These are phyloP conservation scores for Hoplostethus mediterraneus DNA, from an alignment of 2,797 vertebrate species.

Conservation along the genomic window DNA sequence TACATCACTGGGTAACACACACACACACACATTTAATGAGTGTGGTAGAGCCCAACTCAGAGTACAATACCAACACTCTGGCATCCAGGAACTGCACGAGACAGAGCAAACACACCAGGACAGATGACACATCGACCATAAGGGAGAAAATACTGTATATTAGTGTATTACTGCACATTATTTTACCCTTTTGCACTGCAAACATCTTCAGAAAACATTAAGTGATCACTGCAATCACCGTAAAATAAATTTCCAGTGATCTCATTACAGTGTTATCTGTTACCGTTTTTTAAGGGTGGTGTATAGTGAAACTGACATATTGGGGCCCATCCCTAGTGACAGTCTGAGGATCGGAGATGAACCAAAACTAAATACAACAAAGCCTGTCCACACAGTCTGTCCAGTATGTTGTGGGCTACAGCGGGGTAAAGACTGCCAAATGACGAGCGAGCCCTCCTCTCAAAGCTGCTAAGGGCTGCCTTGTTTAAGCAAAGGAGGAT, in stretches of 20 bases:
- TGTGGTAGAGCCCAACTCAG: conserved; percentile 5
- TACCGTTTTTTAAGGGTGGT: background rate
- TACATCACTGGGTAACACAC: conserved; percentile 49
- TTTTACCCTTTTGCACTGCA: too few species aligned
- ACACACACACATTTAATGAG: conserved; percentile 28
- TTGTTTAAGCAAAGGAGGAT: conserved; percentile 39
- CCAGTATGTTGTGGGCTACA: conserved; percentile 26
- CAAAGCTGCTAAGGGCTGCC: conserved; percentile 3
- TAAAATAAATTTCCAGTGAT: too few species aligned
- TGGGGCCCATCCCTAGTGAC: background rate
- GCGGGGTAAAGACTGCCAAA: conserved; percentile 5
- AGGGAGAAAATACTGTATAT: too few species aligned
- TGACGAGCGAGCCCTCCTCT: background rate
- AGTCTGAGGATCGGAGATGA: background rate
- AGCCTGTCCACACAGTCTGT: background rate
- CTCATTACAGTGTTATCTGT: too few species aligned
- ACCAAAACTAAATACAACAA: background rate
- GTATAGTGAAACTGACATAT: background rate
- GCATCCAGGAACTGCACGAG: conserved; percentile 14
- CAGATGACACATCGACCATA: background rate
- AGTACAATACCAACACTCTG: background rate
- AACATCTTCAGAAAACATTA: too few species aligned
- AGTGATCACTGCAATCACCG: too few species aligned
- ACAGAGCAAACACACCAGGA: conserved; percentile 3
- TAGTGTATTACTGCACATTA: too few species aligned